These are phyloP conservation scores for Bothrops jararaca DNA, from an alignment of 2,113 vertebrate genomes.

Conservation along the genomic window DNA sequence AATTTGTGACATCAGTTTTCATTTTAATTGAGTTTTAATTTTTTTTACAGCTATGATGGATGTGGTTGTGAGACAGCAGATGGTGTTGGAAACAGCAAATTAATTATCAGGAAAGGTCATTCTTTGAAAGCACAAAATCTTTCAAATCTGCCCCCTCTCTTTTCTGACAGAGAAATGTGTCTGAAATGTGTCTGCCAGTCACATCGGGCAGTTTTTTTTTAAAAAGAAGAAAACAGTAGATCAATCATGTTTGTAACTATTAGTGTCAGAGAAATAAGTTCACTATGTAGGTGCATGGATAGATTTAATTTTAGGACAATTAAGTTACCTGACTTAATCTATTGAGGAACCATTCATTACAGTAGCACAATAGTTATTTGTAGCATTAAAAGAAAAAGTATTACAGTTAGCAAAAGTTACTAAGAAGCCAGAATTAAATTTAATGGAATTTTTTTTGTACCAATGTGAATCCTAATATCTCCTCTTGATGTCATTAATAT, in stretches of 20 bases:
- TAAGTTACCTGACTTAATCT: neutral
- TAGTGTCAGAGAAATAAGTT: constrained; percentile 35
- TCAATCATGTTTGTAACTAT: constrained; percentile 53
- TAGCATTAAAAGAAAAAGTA: no score
- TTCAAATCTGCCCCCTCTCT: constrained; percentile 31
- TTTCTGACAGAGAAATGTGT: constrained; percentile 43
- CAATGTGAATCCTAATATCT: neutral
- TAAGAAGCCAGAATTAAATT: neutral
- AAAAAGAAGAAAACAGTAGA: constrained; percentile 40
- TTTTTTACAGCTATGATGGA: constrained; percentile 46
- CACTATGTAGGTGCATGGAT: constrained; percentile 3
- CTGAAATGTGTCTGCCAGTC: constrained; percentile 34
- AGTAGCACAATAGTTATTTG: neutral
- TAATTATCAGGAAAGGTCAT: constrained; percentile 62
- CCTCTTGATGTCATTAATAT: neutral
- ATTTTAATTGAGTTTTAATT: constrained; percentile 52
- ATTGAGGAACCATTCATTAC: neutral
- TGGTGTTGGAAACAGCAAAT: constrained; percentile 62
- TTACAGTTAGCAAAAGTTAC: neutral
- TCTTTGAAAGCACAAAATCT: constrained; percentile 57
- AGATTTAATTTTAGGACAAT: neutral
- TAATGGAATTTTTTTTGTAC: neutral
- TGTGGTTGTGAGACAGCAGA: constrained; percentile 60
- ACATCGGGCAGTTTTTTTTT: constrained; percentile 34
- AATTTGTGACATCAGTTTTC: neutral